A percentile compares a stretch with the other conserved stretches of the same genome.
Evolutionary conservation across 2,113 vertebrate species (phyloP).

Genomic region (Reinhardtius hippoglossoides): DNA sequence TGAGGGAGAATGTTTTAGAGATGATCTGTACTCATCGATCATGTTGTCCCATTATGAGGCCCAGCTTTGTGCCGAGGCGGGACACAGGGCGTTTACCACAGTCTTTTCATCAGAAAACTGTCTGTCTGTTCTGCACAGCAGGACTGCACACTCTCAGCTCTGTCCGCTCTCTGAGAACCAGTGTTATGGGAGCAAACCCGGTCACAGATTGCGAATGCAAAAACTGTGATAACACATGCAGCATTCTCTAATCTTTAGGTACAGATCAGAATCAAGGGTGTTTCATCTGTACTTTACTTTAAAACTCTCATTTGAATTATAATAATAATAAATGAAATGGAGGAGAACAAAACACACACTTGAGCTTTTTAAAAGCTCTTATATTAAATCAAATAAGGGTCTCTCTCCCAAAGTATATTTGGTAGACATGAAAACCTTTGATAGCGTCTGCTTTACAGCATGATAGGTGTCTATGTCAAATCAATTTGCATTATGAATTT

Average conservation of each 20-base stretch:
- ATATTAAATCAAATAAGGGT: constrained; percentile 29
- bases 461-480: constrained; percentile 17
- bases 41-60: constrained; percentile 48
- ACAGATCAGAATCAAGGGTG: constrained; percentile 34
- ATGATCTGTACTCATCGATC: constrained; percentile 45
- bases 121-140: constrained; percentile 28
- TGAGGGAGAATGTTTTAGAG: constrained; percentile 58
- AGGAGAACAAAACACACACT: constrained; percentile 34
- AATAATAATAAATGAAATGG: constrained; percentile 32
- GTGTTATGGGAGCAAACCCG: constrained; percentile 19
- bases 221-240: neutral
- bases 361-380: constrained; percentile 44
- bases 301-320: constrained; percentile 42
- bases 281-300: constrained; percentile 31
- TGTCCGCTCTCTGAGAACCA: constrained; percentile 10
- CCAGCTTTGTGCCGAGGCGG: constrained; percentile 44
- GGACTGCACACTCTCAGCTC: constrained; percentile 23
- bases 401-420: constrained; percentile 37
- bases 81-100: constrained; percentile 53
- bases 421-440: constrained; percentile 38
- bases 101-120: constrained; percentile 46
- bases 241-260: constrained; percentile 10
- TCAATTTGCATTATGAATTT: constrained; percentile 45
- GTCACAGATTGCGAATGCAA: neutral
- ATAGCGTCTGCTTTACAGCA: constrained; percentile 21